Evolutionary conservation across 2,113 vertebrate species (phyloP).

Genomic region (Genyomyrus donnyi): DNA sequence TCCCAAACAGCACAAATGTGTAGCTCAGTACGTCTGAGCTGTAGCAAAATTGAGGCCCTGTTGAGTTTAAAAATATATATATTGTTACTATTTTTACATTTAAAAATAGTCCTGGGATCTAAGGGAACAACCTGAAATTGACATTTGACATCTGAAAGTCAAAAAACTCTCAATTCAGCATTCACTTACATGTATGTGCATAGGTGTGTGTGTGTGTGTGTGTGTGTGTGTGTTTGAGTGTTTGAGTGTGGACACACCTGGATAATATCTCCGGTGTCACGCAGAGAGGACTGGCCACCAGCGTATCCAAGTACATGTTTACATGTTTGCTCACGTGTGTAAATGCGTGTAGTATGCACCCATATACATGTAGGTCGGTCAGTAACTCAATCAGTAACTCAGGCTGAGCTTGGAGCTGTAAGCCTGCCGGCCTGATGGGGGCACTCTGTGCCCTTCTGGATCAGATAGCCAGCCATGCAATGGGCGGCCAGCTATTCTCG

Average conservation of each 20-base stretch:
- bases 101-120: background rate
- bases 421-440: background rate
- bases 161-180: background rate
- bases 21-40: background rate
- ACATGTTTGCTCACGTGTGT: background rate
- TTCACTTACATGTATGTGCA: background rate
- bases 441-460: background rate
- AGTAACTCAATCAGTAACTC: background rate
- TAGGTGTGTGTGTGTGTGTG: background rate
- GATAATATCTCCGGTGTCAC: background rate
- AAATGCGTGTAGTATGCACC: background rate
- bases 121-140: background rate
- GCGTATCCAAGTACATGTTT: background rate
- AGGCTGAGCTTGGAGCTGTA: background rate
- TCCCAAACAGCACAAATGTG: background rate
- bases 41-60: background rate
- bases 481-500: background rate
- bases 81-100: background rate
- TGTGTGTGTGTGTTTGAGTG: background rate
- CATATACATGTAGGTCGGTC: background rate
- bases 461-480: background rate
- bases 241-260: background rate
- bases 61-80: slow-evolving; percentile 1
- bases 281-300: background rate
- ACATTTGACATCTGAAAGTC: background rate